These are phyloP conservation scores for Magallana gigas DNA, from an alignment of 1,140 invertebrate genomes.

Conservation along the genomic window DNA sequence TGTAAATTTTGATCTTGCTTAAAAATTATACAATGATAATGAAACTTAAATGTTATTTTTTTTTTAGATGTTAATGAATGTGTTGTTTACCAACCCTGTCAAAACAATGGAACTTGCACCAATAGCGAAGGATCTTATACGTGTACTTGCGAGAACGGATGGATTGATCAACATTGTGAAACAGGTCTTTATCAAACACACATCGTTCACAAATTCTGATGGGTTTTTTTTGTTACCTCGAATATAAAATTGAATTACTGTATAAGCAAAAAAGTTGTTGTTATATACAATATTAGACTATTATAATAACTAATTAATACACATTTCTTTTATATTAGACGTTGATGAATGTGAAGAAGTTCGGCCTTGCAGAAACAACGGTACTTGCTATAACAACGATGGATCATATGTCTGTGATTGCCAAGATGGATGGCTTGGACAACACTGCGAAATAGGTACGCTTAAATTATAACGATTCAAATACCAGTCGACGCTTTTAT, in stretches of 20 bases:
- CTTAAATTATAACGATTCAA: neutral
- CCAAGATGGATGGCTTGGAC: conserved; percentile 95
- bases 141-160: conserved; percentile 69
- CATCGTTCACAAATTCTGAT: too few relatives aligned
- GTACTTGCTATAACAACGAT: conserved; percentile 63
- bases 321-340: neutral
- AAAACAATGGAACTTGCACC: conserved; percentile 64
- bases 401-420: conserved; percentile 82
- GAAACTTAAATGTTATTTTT: neutral
- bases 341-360: conserved; percentile 82
- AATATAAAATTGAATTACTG: too few relatives aligned
- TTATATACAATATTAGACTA: neutral
- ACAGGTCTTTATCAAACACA: conserved; percentile 45
- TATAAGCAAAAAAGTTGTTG: too few relatives aligned
- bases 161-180: conserved; percentile 75
- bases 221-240: too few relatives aligned
- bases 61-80: conserved; percentile 64
- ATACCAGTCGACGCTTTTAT: too few relatives aligned
- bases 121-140: conserved; percentile 64
- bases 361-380: conserved; percentile 80
- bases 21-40: too few relatives aligned
- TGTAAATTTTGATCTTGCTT: too few relatives aligned
- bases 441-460: conserved; percentile 88
- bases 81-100: conserved; percentile 56
- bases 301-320: neutral